phyloP scores from a whole-genome alignment of 2,888 invertebrate species.

The Norana najaformis region DNA sequence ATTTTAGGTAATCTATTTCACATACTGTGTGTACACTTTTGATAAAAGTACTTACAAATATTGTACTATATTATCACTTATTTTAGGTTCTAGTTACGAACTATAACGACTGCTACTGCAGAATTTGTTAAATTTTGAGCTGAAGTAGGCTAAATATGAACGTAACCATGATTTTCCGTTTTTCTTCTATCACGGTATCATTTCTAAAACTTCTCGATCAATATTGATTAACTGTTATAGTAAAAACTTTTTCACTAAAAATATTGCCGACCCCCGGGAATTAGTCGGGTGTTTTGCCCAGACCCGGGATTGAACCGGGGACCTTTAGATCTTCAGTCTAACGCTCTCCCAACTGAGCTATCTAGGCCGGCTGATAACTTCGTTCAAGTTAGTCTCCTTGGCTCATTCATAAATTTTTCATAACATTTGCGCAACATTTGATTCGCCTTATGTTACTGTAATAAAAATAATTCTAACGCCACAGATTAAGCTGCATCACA shows the following conservation, averaged over 20 bases:
- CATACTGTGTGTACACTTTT: no score
- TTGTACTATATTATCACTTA: no score
- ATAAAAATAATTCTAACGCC: neutral
- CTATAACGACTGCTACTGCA: no score
- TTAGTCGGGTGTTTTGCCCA: slow-evolving; percentile 6
- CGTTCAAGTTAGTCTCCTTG: neutral
- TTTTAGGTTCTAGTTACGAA: no score
- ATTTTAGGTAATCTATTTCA: no score
- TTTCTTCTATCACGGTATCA: no score
- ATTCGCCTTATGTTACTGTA: neutral
- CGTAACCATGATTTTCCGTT: no score
- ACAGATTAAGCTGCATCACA: neutral
- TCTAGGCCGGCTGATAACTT: neutral
- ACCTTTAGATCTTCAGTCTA: slow-evolving; percentile 13
- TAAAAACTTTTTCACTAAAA: neutral
- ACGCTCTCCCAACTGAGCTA: slow-evolving; percentile 13
- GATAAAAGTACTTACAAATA: no score
- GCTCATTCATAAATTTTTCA: neutral
- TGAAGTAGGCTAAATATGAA: no score
- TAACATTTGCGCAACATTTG: neutral
- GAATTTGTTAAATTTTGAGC: no score
- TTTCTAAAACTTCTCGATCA: no score
- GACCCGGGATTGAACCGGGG: slow-evolving; percentile 13
- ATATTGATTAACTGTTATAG: neutral
- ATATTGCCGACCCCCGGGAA: neutral